Percentiles rank a stretch among this genome's conserved stretches.
Conservation (phyloP, 2,888 invertebrate genomes). For the Dastarcus helophoroides region DNA sequence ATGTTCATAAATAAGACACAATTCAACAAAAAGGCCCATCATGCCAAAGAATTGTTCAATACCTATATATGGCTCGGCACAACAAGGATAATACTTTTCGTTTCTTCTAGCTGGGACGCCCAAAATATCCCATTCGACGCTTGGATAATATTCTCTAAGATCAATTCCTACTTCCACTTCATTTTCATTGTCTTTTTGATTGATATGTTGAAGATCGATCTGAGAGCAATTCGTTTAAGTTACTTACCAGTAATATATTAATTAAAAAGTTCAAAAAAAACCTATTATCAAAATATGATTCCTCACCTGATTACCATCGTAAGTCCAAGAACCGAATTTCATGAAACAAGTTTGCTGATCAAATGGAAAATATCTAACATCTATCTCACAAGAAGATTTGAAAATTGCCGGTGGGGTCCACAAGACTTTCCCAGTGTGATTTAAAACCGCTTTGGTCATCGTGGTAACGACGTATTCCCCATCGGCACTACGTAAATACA, state of each 20-base stretch:
- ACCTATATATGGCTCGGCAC: constrained; percentile 89
- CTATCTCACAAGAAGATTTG: constrained; percentile 92
- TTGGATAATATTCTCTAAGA: constrained; percentile 82
- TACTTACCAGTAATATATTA: too few relatives aligned
- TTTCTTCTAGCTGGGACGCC: constrained; percentile 85
- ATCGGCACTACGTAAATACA: constrained; percentile 62
- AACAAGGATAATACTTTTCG: constrained; percentile 89
- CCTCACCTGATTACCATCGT: constrained; percentile 88
- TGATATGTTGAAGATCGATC: constrained; percentile 88
- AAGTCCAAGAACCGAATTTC: constrained; percentile 93
- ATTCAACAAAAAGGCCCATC: too few relatives aligned
- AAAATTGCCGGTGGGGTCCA: constrained; percentile 99
- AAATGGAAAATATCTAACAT: constrained; percentile 87
- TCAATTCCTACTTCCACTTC: constrained; percentile 84
- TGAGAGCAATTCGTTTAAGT: too few relatives aligned
- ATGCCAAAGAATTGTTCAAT: too few relatives aligned
- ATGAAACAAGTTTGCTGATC: constrained; percentile 92
- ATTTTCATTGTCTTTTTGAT: constrained; percentile 70
- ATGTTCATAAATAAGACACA: too few relatives aligned
- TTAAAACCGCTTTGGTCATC: constrained; percentile 90
- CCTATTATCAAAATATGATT: too few relatives aligned
- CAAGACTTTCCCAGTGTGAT: constrained; percentile 78
- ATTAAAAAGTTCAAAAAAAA: too few relatives aligned
- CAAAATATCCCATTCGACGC: constrained; percentile 89
- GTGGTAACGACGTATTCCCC: constrained; percentile 94